These are phyloP conservation scores for Drosophila yooni DNA, from an alignment of 2,888 invertebrate genomes.

Conservation along the genomic window DNA sequence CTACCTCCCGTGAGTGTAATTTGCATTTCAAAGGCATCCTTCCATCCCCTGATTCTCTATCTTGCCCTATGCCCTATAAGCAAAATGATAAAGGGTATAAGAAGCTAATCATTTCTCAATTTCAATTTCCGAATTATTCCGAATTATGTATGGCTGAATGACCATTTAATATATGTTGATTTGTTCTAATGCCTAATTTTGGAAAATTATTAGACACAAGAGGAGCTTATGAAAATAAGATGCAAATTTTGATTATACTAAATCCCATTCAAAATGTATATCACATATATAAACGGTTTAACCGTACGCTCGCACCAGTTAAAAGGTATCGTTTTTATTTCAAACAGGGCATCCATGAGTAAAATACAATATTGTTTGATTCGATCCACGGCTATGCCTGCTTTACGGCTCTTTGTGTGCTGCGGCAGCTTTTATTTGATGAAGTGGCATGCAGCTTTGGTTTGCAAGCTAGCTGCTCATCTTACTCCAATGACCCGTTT, in stretches of 20 bases:
- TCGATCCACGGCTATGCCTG: slow-evolving; percentile 10
- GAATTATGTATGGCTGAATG: neutral
- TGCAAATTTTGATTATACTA: neutral
- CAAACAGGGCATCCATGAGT: slow-evolving; percentile 4
- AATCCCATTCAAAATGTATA: neutral
- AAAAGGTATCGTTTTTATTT: neutral
- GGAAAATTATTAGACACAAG: neutral
- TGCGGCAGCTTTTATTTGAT: slow-evolving; percentile 54
- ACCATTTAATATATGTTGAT: neutral
- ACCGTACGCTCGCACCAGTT: neutral
- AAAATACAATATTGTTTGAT: neutral
- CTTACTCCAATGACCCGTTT: slow-evolving; percentile 80
- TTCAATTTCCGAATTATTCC: neutral
- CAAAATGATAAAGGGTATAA: slow-evolving; percentile 4
- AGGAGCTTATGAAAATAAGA: neutral
- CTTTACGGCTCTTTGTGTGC: slow-evolving; percentile 33
- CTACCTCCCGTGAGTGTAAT: slow-evolving; percentile 65
- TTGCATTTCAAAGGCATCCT: slow-evolving; percentile 76
- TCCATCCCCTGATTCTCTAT: slow-evolving; percentile 31
- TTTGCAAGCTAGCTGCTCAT: slow-evolving; percentile 50
- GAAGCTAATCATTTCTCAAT: neutral
- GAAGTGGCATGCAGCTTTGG: slow-evolving; percentile 7
- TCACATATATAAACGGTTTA: neutral
- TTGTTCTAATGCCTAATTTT: neutral
- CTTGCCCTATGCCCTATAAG: slow-evolving; percentile 31